Conservation (phyloP, 2,888 invertebrate species). For the Eilema sororculum region DNA sequence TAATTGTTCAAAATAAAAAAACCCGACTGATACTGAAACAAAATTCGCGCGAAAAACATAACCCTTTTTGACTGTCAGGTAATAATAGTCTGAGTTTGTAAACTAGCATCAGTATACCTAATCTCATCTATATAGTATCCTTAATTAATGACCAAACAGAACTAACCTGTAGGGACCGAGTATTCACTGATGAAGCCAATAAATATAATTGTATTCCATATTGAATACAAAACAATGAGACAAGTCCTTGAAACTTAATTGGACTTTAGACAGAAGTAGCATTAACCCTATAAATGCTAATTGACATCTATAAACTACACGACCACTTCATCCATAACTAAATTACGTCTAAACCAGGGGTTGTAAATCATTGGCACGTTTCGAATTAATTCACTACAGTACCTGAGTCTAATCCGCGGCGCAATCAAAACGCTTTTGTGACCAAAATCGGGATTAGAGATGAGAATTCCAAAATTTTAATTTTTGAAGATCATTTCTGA, state of each 20-base stretch:
- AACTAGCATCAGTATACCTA: background rate
- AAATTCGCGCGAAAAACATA: too few species aligned
- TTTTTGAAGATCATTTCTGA: background rate
- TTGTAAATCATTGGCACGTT: conserved; percentile 80
- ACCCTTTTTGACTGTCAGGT: too few species aligned
- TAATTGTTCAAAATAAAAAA: too few species aligned
- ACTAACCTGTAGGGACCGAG: background rate
- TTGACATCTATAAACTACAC: conserved; percentile 66
- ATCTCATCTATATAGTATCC: background rate
- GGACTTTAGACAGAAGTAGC: conserved; percentile 30
- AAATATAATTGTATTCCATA: background rate
- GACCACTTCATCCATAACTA: conserved; percentile 70
- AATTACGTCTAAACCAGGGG: conserved; percentile 70
- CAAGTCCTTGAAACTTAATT: conserved; percentile 17
- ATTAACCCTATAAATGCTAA: conserved; percentile 66
- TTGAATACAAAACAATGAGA: conserved; percentile 1
- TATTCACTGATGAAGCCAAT: background rate
- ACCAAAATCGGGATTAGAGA: conserved; percentile 44
- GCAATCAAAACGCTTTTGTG: conserved; percentile 74
- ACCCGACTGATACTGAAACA: too few species aligned
- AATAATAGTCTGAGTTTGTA: background rate
- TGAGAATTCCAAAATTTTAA: conserved; percentile 15
- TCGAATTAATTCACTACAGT: conserved; percentile 77
- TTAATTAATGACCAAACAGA: background rate
- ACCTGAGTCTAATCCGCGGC: conserved; percentile 69